Conservation (phyloP, 2,888 invertebrate species). For the Iphiclides podalirius region DNA sequence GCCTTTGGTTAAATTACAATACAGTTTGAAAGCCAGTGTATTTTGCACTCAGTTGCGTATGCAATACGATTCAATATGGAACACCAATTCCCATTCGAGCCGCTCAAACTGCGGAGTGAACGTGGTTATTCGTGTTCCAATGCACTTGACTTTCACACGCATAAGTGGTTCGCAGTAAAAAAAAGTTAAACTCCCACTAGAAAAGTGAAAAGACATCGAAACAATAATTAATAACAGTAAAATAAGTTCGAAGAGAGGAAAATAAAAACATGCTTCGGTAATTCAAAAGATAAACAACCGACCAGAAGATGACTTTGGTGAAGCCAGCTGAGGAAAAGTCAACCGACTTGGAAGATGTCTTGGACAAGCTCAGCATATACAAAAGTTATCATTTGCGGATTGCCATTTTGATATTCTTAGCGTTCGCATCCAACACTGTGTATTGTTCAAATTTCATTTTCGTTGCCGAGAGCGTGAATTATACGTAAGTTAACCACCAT, state of each 20-base stretch:
- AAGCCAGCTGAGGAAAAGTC: conserved; percentile 20
- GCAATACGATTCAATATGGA: conserved; percentile 4
- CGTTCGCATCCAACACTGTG: conserved; percentile 35
- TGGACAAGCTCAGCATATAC: conserved; percentile 38
- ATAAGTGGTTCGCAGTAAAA: not conserved
- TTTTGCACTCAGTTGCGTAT: not conserved
- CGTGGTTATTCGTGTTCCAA: conserved; percentile 11
- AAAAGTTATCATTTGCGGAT: conserved; percentile 38
- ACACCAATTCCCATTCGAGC: not conserved
- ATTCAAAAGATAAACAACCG: not conserved
- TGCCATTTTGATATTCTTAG: conserved; percentile 35
- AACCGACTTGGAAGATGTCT: conserved; percentile 41
- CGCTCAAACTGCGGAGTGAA: not conserved
- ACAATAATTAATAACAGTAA: not conserved
- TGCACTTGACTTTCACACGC: conserved; percentile 8
- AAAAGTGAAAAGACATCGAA: not conserved
- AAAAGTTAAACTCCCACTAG: not conserved
- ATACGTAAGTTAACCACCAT: conserved; percentile 37
- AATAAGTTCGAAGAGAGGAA: not conserved
- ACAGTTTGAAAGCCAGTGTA: not conserved
- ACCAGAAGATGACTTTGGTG: conserved; percentile 24
- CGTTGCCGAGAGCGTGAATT: conserved; percentile 38
- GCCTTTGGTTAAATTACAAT: not conserved
- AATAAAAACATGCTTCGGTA: too few species aligned
- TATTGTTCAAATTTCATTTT: conserved; percentile 43